These are phyloP conservation scores for Ardeotis arabs DNA, from an alignment of 2,113 vertebrate genomes.

Conservation along the genomic window DNA sequence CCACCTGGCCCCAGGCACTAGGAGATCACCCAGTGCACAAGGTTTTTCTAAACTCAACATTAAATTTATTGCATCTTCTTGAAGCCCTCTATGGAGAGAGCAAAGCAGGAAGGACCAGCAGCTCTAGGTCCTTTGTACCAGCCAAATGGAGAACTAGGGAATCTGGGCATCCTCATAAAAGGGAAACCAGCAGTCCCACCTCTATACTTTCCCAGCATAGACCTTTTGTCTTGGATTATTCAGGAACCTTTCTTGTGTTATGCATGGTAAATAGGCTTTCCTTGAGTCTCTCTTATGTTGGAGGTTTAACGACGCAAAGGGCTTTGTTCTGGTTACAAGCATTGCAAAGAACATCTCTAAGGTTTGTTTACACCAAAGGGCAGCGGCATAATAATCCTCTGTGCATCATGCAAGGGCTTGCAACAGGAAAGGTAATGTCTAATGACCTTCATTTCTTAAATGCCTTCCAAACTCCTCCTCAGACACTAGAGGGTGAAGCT, in stretches of 20 bases:
- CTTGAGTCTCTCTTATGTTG: neutral
- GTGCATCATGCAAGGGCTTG: conserved; percentile 61
- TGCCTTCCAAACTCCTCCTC: conserved; percentile 52
- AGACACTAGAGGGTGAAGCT: conserved; percentile 56
- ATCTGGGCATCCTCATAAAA: conserved; percentile 32
- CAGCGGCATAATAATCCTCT: conserved; percentile 45
- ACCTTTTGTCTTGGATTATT: conserved; percentile 43
- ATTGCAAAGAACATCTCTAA: conserved; percentile 24
- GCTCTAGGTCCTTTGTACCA: neutral
- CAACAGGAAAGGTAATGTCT: conserved; percentile 41
- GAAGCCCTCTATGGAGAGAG: neutral
- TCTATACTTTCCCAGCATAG: conserved; percentile 32
- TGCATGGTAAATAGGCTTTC: conserved; percentile 40
- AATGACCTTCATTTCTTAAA: conserved; percentile 57
- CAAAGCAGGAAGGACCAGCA: conserved; percentile 31
- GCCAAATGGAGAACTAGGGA: neutral
- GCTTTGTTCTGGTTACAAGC: conserved; percentile 66
- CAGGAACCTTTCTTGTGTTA: conserved; percentile 33
- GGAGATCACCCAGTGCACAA: neutral
- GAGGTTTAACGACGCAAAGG: conserved; percentile 10
- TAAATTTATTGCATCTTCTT: neutral
- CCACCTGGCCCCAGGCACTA: neutral
- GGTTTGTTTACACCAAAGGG: conserved; percentile 66
- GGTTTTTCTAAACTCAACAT: neutral
- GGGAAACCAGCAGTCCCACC: conserved; percentile 24